Percentiles rank a stretch among this genome's conserved stretches.
phyloP scores from a whole-genome alignment of 2,797 vertebrate species.

The Acipenser ruthenus region DNA sequence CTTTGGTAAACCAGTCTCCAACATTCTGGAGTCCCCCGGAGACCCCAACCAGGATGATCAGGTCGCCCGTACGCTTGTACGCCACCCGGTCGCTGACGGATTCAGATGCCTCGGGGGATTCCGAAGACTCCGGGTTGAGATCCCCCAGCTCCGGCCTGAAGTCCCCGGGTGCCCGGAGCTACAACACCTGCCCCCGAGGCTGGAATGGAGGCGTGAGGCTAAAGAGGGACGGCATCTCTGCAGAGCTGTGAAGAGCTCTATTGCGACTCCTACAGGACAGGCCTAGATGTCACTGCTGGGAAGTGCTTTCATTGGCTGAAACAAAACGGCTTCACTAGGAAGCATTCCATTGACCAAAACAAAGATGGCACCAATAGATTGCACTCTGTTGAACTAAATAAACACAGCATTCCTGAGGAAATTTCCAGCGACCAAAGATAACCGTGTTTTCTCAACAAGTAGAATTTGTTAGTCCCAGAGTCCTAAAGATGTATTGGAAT shows the following conservation, averaged over 20 bases:
- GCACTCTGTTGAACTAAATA: too few relatives aligned
- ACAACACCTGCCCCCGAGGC: conserved; percentile 84
- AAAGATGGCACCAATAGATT: too few relatives aligned
- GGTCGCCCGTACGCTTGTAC: conserved; percentile 63
- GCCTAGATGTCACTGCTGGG: background rate
- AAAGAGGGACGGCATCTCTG: conserved; percentile 70
- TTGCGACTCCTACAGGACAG: too few relatives aligned
- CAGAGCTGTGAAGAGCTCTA: conserved; percentile 56
- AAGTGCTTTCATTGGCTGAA: background rate
- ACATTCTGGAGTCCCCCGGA: conserved; percentile 61
- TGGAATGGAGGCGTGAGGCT: conserved; percentile 82
- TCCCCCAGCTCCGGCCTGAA: conserved; percentile 64
- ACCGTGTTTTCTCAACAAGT: background rate
- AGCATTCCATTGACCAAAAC: background rate
- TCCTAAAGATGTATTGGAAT: conserved; percentile 1
- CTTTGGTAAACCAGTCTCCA: conserved; percentile 58
- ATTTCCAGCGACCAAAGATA: conserved; percentile 7
- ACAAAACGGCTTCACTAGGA: conserved; percentile 2
- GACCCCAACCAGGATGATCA: conserved; percentile 57
- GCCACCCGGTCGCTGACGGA: conserved; percentile 87
- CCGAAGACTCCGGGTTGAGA: conserved; percentile 86
- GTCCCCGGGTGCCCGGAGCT: conserved; percentile 68
- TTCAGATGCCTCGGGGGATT: conserved; percentile 90
- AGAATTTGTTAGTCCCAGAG: background rate
- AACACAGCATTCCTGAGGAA: too few relatives aligned